Evolutionary conservation across 1,140 invertebrate species (phyloP), one percentile per base, ranked within the genome.

Genomic region (Subanguina moxae): DNA sequence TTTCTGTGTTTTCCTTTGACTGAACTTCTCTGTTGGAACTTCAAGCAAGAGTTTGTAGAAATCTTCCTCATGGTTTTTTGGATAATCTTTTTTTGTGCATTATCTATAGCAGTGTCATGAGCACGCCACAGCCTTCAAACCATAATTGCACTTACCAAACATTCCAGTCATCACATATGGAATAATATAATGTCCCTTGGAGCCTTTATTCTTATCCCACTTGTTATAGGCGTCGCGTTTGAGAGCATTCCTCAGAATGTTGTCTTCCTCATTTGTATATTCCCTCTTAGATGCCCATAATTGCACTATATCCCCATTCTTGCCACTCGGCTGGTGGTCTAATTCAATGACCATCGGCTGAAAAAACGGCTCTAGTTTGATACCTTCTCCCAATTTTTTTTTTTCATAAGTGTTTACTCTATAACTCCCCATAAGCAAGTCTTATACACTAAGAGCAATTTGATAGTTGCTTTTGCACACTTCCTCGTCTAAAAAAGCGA

Each of bases 81-180:
- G 38, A 61, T 61, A 3, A 43, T 61, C 21, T 21, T 43, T 32
- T 30, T 19, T 43, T 61, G n/a, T 5, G 19, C 1, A 13, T 13
- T 56, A 56, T 56, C 28, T 23, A 23, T 13, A 23, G 13, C n/a
- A n/a, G n/a, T n/a, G n/a, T n/a, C n/a, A n/a, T n/a, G n/a, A n/a
- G n/a, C n/a, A n/a, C n/a, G n/a, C n/a, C n/a, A n/a, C n/a, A n/a
- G n/a, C n/a, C n/a, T n/a, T n/a, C n/a, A n/a, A n/a, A n/a, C n/a
- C n/a, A n/a, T n/a, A n/a, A n/a, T n/a, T n/a, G n/a, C n/a, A 38
- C 19, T 30, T 23, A 70, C 68, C 64, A 56, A 68, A 70, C 28
- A 70, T 70, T 65, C 68, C 68, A 58, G 25, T 68, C 27, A 70
- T 67, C 13, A 70, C 68, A 42, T 70, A 70, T 17, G 68, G 68